Evolutionary conservation across 64 coral and sea anemone genomes (phyloP), one percentile per base, ranked within the genome.

Genomic region (Platygyra sinensis): DNA sequence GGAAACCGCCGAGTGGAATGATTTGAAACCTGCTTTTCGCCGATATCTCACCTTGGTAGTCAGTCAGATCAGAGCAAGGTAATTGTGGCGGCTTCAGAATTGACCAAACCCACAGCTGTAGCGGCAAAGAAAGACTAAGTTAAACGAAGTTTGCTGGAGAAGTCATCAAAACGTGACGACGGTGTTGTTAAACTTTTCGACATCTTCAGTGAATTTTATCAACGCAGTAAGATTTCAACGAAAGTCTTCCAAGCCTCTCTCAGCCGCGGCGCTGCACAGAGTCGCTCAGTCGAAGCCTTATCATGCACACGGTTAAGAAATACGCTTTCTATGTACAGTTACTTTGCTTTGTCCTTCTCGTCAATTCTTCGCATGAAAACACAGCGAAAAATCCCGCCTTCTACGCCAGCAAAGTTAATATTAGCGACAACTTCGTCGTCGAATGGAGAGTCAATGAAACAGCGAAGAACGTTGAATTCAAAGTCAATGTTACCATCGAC

Each of bases 361-460:
- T 85, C 28, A 22, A 85, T 3, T 19, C 81, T 24, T 67, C 62
- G 22, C 81, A 85, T 25, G 33, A 49, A 71, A 71, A 13, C 60
- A 15, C 24, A 71, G 31, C 7, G 15, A 20, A 7, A 24, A 27
- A 72, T 1, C 20, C 24, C 28, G 36, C 51, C 24, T 20, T 51
- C 20, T 16, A 29, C 62, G 20, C 36, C 19, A 28, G 51, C 81
- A 85, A 72, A 69, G 81, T 85, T 36, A 72, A 85, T 63, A 52
- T 85, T 0, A 85, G 81, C 62, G 24, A 69, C 31, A 85, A 52
- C 13, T 85, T 51, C n/a, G 2, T 72, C 31, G 57, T 92, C 36
- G 83, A 75, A 65, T 92, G 90, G 90, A 76, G 31, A 10, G 46
- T 92, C 27, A 74, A 92, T 63, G 11, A 76, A 54, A 50, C 19